A percentile compares a stretch with the other conserved stretches of the same genome.
Evolutionary conservation across 1,140 invertebrate genomes (phyloP).

Genomic region (Monomorium pharaonis): DNA sequence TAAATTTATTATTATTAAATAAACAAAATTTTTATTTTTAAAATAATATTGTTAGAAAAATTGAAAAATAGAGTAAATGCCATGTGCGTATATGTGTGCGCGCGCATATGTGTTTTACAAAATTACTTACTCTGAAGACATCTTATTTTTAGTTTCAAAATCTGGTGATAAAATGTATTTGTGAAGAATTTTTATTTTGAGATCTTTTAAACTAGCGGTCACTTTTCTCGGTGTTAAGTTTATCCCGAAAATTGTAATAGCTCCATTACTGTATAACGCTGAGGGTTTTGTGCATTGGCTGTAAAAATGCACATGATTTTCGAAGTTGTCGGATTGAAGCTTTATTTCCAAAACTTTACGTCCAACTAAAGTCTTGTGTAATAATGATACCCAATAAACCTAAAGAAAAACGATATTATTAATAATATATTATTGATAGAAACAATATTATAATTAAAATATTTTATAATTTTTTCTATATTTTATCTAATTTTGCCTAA

Average conservation of each 20-base stretch:
- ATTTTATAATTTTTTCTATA: not conserved
- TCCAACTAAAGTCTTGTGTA: conserved; percentile 85
- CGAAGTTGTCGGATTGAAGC: conserved; percentile 73
- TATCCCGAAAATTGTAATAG: conserved; percentile 82
- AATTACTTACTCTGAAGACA: conserved; percentile 79
- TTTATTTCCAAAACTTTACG: conserved; percentile 81
- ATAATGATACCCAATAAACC: conserved; percentile 85
- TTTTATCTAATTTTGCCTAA: not conserved
- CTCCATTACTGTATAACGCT: conserved; percentile 77
- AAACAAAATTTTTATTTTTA: not conserved
- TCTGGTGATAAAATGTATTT: conserved; percentile 79
- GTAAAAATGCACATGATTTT: conserved; percentile 80
- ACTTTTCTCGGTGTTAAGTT: conserved; percentile 77
- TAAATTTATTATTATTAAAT: no score
- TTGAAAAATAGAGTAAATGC: not conserved
- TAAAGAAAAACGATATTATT: conserved; percentile 58
- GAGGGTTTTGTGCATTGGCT: conserved; percentile 83
- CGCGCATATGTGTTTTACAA: not conserved
- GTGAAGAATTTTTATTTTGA: conserved; percentile 77
- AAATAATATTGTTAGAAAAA: not conserved
- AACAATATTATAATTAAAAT: no score
- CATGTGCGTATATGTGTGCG: not conserved
- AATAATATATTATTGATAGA: no score
- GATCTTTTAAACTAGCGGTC: conserved; percentile 69
- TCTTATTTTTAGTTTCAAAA: conserved; percentile 73